Conservation (phyloP, 2,888 invertebrate genomes). For the Xestoiulus laeticollis region DNA sequence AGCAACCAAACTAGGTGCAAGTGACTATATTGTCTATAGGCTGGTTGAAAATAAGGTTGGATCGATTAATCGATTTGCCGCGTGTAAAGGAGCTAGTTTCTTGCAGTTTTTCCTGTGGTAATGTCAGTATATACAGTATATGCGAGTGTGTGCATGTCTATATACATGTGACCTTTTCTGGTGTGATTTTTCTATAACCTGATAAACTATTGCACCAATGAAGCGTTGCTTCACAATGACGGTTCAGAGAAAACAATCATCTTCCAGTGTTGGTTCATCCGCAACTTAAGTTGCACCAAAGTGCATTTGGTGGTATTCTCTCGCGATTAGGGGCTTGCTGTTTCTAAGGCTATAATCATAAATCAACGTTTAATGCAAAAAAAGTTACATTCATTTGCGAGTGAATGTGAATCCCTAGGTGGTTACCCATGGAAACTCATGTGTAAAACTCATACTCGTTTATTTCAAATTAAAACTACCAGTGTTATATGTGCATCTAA, state of each 20-base stretch:
- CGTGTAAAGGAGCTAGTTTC: slow-evolving; percentile 31
- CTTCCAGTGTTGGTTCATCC: not conserved
- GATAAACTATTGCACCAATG: slow-evolving; percentile 16
- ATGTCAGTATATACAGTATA: not conserved
- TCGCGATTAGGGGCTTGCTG: not conserved
- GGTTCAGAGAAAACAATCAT: slow-evolving; percentile 14
- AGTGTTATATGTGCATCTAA: not conserved
- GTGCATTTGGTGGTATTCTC: slow-evolving; percentile 11
- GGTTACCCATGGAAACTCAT: not conserved
- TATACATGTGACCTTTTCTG: not conserved
- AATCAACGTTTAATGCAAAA: slow-evolving; percentile 10
- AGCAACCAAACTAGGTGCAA: slow-evolving; percentile 43
- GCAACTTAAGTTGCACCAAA: slow-evolving; percentile 19
- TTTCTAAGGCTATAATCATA: not conserved
- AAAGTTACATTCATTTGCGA: not conserved
- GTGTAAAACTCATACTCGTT: not conserved
- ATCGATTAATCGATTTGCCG: slow-evolving; percentile 36
- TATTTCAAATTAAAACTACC: not conserved
- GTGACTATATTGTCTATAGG: slow-evolving; percentile 39
- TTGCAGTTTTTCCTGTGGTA: slow-evolving; percentile 1
- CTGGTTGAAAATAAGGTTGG: slow-evolving; percentile 32
- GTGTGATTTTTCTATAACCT: slow-evolving; percentile 16
- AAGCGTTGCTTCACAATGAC: not conserved
- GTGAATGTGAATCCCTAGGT: not conserved
- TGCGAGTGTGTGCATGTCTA: not conserved